Evolutionary conservation across 2,888 invertebrate species (phyloP), one percentile per base, ranked within the genome.

Genomic region (Ochropacha duplaris): DNA sequence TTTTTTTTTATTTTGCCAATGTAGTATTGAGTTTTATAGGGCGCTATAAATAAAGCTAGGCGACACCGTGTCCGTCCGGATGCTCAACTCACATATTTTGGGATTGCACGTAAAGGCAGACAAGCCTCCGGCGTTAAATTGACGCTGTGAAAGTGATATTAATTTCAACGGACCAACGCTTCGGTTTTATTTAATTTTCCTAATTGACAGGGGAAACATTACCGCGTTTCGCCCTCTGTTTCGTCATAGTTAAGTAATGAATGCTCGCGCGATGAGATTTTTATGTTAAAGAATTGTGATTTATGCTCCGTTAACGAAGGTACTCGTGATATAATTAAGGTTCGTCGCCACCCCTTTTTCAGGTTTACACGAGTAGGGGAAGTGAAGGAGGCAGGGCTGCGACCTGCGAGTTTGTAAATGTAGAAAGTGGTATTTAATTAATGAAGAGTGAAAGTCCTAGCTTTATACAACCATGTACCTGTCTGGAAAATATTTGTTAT

Each of bases 151-250:
- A 84, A 85, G 82, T 83, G 79, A 83, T 88, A 87, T 87, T 88
- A 86, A 88, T 86, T 83, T 84, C 69, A 71, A 75, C 75, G 68
- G 75, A 74, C 83, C 82, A 75, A 76, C 71, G 81, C 74, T 74
- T 77, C 71, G 77, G 79, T 84, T 76, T 52, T 87, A 86, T 89
- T 90, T 88, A 88, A 90, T 90, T 88, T 86, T 64, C 71, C 79
- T 90, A 88, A 90, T 89, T 88, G 90, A 88, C 88, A 86, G 70
- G 74, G 78, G 73, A 78, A 81, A 78, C 78, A 77, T 80, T 78
- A 73, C 66, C 68, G 61, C 69, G 58, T 74, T 78, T 73, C 75
- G 69, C 72, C 67, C 71, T 71, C 67, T 39, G 19, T 72, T 75
- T 73, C 72, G 71, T 69, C 69, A 69, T 76, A 72, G 76, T 75